A percentile compares a stretch with the other conserved stretches of the same genome.
phyloP scores from a whole-genome alignment of 1,140 invertebrate species.

The Atta texana region DNA sequence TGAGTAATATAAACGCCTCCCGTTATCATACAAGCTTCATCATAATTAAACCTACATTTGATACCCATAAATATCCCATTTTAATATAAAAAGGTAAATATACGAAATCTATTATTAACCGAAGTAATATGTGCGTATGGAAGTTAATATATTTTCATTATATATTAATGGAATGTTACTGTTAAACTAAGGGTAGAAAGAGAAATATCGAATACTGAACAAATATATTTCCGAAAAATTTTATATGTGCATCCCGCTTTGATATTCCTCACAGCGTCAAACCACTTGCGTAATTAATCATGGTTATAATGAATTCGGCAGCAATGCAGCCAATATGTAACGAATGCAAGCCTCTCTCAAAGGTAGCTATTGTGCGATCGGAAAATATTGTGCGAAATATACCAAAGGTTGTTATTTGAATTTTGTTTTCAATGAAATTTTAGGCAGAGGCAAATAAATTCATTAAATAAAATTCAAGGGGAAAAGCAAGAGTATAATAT shows the following conservation, averaged over 20 bases:
- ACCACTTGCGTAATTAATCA: slow-evolving; percentile 66
- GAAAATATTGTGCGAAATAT: slow-evolving; percentile 55
- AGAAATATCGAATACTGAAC: slow-evolving; percentile 18
- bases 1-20: slow-evolving; percentile 6
- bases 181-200: slow-evolving; percentile 12
- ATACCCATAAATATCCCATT: slow-evolving; percentile 14
- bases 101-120: slow-evolving; percentile 36
- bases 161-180: slow-evolving; percentile 35
- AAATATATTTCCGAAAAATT: slow-evolving; percentile 44
- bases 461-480: slow-evolving; percentile 35
- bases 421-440: slow-evolving; percentile 59
- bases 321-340: slow-evolving; percentile 50
- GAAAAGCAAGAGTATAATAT: not conserved
- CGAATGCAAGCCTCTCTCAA: slow-evolving; percentile 48
- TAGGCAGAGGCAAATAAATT: slow-evolving; percentile 27
- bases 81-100: slow-evolving; percentile 36
- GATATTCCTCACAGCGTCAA: slow-evolving; percentile 63
- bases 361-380: slow-evolving; percentile 45
- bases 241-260: slow-evolving; percentile 43
- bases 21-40: not conserved
- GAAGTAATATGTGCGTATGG: not conserved
- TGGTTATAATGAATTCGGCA: slow-evolving; percentile 65
- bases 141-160: slow-evolving; percentile 49
- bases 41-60: slow-evolving; percentile 27
- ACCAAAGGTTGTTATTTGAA: slow-evolving; percentile 57